Conservation (phyloP, 2,888 invertebrate genomes). For the Heliothis peltigera region DNA sequence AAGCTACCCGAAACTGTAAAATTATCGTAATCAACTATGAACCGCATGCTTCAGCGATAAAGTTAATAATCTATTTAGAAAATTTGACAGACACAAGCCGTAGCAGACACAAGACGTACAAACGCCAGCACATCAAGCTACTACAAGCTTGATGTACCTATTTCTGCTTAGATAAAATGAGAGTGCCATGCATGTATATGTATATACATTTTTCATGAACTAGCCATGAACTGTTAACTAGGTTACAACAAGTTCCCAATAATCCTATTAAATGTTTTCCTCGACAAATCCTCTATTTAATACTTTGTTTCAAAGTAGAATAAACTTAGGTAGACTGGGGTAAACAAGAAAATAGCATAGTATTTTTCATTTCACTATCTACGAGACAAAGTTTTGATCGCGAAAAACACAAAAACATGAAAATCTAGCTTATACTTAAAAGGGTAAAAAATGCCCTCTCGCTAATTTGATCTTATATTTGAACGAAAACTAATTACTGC, state of each 20-base stretch:
- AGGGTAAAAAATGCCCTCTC: neutral
- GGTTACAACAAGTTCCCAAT: slow-evolving; percentile 43
- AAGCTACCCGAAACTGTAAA: too few species aligned
- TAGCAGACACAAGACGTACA: too few species aligned
- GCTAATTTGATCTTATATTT: neutral
- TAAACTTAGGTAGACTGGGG: slow-evolving; percentile 23
- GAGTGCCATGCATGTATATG: neutral
- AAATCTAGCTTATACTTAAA: neutral
- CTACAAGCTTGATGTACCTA: too few species aligned
- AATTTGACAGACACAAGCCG: too few species aligned
- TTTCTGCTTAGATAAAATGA: too few species aligned
- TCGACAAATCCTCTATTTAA: slow-evolving; percentile 34
- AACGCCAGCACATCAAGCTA: too few species aligned
- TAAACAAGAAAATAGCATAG: slow-evolving; percentile 32
- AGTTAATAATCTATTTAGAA: too few species aligned
- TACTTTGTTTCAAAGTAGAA: slow-evolving; percentile 37
- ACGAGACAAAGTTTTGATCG: neutral
- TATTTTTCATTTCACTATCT: slow-evolving; percentile 15
- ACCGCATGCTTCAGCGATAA: too few species aligned
- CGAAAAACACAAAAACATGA: neutral
- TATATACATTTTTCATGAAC: slow-evolving; percentile 1
- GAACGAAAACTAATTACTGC: neutral
- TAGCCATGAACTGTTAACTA: slow-evolving; percentile 40
- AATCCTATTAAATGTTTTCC: slow-evolving; percentile 45
- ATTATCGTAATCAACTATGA: too few species aligned